Evolutionary conservation across 2,113 vertebrate genomes (phyloP).

Genomic region (Cephalopholis sonnerati): DNA sequence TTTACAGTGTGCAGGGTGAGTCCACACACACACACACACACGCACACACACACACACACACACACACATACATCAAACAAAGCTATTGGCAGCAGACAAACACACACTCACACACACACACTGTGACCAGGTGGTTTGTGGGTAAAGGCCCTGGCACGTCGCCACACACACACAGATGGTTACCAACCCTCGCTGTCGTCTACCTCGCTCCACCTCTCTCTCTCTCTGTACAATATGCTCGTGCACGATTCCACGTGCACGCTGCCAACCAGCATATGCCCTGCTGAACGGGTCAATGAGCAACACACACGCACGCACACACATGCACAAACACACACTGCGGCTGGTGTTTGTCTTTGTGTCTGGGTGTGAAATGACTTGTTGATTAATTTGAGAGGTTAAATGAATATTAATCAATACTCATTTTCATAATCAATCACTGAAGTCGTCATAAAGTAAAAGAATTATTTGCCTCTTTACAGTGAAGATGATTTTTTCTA

Average conservation of each 20-base stretch:
- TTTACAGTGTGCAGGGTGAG: conserved; percentile 1
- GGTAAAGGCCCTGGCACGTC: conserved; percentile 90
- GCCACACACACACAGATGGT: conserved; percentile 96
- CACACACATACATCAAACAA: conserved; percentile 79
- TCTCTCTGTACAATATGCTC: conserved; percentile 42
- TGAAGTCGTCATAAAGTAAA: neutral
- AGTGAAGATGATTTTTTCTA: neutral
- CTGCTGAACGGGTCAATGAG: conserved; percentile 8
- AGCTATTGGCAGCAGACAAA: conserved; percentile 83
- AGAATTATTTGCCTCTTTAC: neutral
- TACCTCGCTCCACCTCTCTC: conserved; percentile 19
- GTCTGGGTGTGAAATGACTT: conserved; percentile 15
- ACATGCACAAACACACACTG: conserved; percentile 47
- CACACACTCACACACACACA: conserved; percentile 26
- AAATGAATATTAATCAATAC: neutral
- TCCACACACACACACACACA: conserved; percentile 31
- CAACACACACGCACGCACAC: conserved; percentile 59
- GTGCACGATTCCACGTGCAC: conserved; percentile 29
- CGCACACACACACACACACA: conserved; percentile 21
- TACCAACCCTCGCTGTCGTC: conserved; percentile 58
- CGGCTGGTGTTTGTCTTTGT: neutral
- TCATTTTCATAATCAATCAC: neutral
- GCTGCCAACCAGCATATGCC: conserved; percentile 23
- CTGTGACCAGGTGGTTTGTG: conserved; percentile 92
- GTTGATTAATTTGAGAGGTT: neutral